phyloP scores from a whole-genome alignment of 1,140 invertebrate species.

The Drosophila ficusphila region DNA sequence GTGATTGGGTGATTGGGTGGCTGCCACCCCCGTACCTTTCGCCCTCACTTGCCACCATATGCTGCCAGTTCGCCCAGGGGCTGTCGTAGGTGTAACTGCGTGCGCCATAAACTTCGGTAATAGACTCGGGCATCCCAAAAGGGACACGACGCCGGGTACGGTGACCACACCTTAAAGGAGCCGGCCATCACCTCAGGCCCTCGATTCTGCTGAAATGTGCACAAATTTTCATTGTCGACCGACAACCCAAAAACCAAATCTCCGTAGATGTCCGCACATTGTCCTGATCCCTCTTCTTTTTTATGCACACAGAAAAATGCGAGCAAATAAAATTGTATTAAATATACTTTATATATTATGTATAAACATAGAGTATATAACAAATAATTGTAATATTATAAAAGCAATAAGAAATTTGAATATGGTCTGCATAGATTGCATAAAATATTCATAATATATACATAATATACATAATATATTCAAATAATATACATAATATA shows the following conservation, averaged over 20 bases:
- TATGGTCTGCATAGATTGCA: no score
- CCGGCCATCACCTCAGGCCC: conserved; percentile 66
- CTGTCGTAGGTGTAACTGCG: conserved; percentile 75
- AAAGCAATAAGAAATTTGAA: no score
- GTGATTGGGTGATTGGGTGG: not conserved
- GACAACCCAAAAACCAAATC: conserved; percentile 65
- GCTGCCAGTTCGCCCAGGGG: conserved; percentile 51
- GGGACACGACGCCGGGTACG: conserved; percentile 36
- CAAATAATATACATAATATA: no score
- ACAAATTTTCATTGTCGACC: conserved; percentile 72
- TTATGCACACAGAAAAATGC: conserved; percentile 3
- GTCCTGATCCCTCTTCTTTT: conserved; percentile 22
- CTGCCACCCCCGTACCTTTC: conserved; percentile 15
- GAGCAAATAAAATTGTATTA: no score
- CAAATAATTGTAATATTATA: no score
- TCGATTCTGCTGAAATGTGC: conserved; percentile 76
- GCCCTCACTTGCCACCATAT: conserved; percentile 64
- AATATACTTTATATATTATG: no score
- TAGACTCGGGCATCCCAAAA: conserved; percentile 64
- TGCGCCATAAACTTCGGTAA: conserved; percentile 78
- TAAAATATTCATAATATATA: no score
- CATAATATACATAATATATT: no score
- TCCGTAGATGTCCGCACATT: conserved; percentile 74
- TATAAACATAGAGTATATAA: no score
- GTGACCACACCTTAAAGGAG: conserved; percentile 66